Evolutionary conservation across 2,888 invertebrate genomes (phyloP).

Genomic region (Thymelicus lineola): DNA sequence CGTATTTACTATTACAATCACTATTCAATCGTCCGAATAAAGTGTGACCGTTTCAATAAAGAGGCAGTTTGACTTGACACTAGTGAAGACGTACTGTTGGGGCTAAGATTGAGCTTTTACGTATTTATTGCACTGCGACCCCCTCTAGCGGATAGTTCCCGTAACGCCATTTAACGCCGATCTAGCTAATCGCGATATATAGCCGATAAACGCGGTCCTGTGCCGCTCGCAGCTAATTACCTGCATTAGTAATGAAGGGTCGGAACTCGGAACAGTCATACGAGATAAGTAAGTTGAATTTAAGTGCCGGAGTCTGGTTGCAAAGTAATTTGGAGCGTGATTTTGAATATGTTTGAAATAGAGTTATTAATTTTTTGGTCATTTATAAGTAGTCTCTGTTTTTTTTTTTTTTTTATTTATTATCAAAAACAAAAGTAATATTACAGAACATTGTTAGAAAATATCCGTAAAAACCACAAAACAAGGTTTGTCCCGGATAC

Average conservation of each 20-base stretch:
- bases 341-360: not conserved
- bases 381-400: too few species aligned
- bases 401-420: too few species aligned
- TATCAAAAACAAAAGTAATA: too few species aligned
- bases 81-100: conserved; percentile 71
- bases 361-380: not conserved
- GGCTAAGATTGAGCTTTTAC: conserved; percentile 61
- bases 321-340: not conserved
- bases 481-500: too few species aligned
- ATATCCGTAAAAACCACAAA: too few species aligned
- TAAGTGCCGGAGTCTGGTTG: not conserved
- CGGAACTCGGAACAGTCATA: not conserved
- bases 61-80: conserved; percentile 58
- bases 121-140: conserved; percentile 56
- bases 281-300: not conserved
- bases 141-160: conserved; percentile 52
- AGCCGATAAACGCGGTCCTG: conserved; percentile 61
- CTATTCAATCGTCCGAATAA: conserved; percentile 18
- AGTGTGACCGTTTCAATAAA: conserved; percentile 40
- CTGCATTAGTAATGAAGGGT: conserved; percentile 76
- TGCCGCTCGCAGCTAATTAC: conserved; percentile 64
- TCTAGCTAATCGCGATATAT: conserved; percentile 76
- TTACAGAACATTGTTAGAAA: too few species aligned
- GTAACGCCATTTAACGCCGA: conserved; percentile 70
- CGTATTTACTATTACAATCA: conserved; percentile 2